Conservation (phyloP, 2,113 vertebrate genomes). For the Mola mola region DNA sequence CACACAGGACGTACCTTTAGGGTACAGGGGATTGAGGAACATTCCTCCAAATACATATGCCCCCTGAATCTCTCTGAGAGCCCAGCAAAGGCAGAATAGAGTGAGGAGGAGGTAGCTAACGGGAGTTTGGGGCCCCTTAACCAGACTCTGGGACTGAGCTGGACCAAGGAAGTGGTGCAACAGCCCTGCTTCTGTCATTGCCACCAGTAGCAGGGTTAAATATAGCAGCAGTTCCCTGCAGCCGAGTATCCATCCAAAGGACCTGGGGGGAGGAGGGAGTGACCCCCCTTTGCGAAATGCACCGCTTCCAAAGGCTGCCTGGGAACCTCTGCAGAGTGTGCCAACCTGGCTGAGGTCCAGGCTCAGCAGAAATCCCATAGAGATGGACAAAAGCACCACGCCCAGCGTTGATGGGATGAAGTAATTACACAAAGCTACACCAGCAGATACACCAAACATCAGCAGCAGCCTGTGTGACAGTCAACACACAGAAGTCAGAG, state of each 20-base stretch:
- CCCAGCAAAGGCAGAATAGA: conserved; percentile 85
- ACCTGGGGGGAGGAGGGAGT: conserved; percentile 36
- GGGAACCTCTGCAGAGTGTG: conserved; percentile 77
- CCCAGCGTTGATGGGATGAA: conserved; percentile 92
- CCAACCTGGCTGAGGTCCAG: conserved; percentile 89
- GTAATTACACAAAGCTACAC: conserved; percentile 86
- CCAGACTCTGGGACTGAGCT: conserved; percentile 68
- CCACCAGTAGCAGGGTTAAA: conserved; percentile 79
- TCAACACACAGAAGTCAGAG: conserved; percentile 9
- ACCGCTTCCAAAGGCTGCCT: conserved; percentile 62
- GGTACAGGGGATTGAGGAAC: conserved; percentile 93
- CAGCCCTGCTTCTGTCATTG: conserved; percentile 86
- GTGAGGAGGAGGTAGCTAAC: conserved; percentile 87
- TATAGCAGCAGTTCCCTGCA: conserved; percentile 86
- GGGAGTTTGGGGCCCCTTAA: conserved; percentile 81
- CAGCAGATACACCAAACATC: conserved; percentile 90
- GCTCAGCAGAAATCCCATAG: conserved; percentile 93
- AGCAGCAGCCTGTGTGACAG: conserved; percentile 86
- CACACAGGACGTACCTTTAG: conserved; percentile 87
- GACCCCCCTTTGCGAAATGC: conserved; percentile 64
- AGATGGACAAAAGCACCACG: conserved; percentile 91
- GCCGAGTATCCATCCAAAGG: conserved; percentile 79
- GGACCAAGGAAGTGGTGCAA: conserved; percentile 85
- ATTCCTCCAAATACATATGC: conserved; percentile 90
- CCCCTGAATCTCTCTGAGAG: conserved; percentile 91